A percentile compares a stretch with the other conserved stretches of the same genome.
Evolutionary conservation across 2,113 vertebrate species (phyloP).

Genomic region (Geothlypis trichas): DNA sequence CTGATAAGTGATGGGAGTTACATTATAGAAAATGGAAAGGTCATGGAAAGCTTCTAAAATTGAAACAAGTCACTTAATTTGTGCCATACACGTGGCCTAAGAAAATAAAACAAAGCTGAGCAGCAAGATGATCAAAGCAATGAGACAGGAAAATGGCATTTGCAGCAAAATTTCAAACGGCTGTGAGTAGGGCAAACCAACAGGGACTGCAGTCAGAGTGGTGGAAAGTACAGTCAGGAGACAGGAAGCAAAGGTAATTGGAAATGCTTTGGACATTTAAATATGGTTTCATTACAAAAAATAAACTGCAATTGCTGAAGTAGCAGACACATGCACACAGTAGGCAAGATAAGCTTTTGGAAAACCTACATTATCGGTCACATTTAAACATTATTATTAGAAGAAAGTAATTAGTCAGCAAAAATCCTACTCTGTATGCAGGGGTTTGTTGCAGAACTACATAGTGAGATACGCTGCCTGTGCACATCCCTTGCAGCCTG

Average conservation of each 20-base stretch:
- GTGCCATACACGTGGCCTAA: neutral
- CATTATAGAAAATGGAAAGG: neutral
- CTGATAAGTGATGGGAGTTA: neutral
- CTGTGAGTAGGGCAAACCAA: neutral
- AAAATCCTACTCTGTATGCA: neutral
- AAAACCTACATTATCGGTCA: neutral
- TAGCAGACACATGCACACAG: neutral
- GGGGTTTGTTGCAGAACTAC: neutral
- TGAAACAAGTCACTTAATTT: neutral
- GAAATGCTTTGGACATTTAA: neutral
- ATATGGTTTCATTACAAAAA: neutral
- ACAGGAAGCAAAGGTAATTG: neutral
- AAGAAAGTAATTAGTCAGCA: neutral
- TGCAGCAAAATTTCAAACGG: neutral
- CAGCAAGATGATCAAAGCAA: neutral
- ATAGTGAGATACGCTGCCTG: accelerated
- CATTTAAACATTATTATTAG: neutral
- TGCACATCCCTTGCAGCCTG: neutral
- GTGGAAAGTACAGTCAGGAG: neutral
- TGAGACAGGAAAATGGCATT: neutral
- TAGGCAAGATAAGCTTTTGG: neutral
- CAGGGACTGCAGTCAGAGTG: neutral
- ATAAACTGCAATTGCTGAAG: neutral
- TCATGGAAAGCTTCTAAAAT: neutral
- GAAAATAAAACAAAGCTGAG: neutral